A percentile compares a stretch with the other conserved stretches of the same genome.
phyloP scores from a whole-genome alignment of 2,113 vertebrate genomes.

The Serilophus lunatus region DNA sequence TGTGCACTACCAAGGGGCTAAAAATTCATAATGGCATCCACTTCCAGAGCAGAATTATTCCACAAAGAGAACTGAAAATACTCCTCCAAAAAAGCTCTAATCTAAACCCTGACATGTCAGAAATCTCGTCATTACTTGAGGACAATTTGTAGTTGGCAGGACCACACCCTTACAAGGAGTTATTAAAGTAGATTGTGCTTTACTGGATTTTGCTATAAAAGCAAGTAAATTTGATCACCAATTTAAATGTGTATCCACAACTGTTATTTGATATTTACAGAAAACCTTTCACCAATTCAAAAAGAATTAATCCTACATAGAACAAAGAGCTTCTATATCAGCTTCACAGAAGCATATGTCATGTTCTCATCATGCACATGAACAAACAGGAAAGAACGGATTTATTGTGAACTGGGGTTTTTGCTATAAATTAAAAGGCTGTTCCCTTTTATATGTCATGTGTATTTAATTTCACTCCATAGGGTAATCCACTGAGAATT shows the following conservation, averaged over 20 bases:
- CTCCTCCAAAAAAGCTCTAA: background rate
- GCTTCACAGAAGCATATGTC: conserved; percentile 40
- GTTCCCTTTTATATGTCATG: conserved; percentile 67
- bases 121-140: background rate
- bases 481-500: conserved; percentile 64
- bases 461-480: conserved; percentile 70
- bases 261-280: conserved; percentile 33
- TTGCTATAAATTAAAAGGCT: conserved; percentile 65
- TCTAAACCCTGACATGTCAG: background rate
- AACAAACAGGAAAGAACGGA: conserved; percentile 67
- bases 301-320: background rate
- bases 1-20: background rate
- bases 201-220: background rate
- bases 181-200: background rate
- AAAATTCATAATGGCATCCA: background rate
- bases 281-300: background rate
- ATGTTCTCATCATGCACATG: conserved; percentile 51
- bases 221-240: background rate
- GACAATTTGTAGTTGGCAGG: background rate
- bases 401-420: conserved; percentile 52
- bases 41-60: background rate
- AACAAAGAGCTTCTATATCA: conserved; percentile 57
- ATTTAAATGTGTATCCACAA: background rate
- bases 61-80: background rate
- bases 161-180: background rate